Conservation (phyloP, 2,888 invertebrate genomes). For the Macrosoma leucophasiata region DNA sequence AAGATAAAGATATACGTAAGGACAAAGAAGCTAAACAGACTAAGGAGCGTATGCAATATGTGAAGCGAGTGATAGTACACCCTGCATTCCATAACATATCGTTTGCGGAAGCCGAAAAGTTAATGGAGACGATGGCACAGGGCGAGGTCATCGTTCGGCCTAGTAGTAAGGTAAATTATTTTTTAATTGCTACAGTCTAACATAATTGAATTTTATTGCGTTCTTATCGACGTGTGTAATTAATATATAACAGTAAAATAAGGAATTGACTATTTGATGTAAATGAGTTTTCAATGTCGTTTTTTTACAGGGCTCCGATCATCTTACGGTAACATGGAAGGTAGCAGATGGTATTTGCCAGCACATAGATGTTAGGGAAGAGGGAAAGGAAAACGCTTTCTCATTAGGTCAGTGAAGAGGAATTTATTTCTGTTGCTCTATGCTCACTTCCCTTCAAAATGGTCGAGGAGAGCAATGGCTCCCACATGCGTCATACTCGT, state of each 20-base stretch:
- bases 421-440: too few species aligned
- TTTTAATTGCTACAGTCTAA: conserved; percentile 1
- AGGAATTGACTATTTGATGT: conserved; percentile 2
- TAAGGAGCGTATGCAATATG: conserved; percentile 89
- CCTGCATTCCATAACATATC: conserved; percentile 98
- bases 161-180: conserved; percentile 87
- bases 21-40: conserved; percentile 89
- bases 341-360: conserved; percentile 95
- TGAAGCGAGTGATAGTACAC: conserved; percentile 98
- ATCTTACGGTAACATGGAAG: conserved; percentile 99
- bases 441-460: too few species aligned
- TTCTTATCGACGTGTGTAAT: conserved; percentile 12
- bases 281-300: neutral
- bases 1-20: conserved; percentile 85
- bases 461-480: too few species aligned
- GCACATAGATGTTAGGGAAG: conserved; percentile 96
- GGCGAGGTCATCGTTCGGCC: conserved; percentile 98
- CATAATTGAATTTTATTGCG: conserved; percentile 1
- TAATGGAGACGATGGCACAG: conserved; percentile 94
- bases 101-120: conserved; percentile 92
- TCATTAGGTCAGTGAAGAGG: conserved; percentile 91
- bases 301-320: conserved; percentile 84
- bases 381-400: conserved; percentile 97
- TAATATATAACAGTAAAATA: conserved; percentile 1
- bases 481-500: too few species aligned